These are phyloP conservation scores for Delphinapterus leucas DNA, from an alignment of 2,113 vertebrate species.

Conservation along the genomic window DNA sequence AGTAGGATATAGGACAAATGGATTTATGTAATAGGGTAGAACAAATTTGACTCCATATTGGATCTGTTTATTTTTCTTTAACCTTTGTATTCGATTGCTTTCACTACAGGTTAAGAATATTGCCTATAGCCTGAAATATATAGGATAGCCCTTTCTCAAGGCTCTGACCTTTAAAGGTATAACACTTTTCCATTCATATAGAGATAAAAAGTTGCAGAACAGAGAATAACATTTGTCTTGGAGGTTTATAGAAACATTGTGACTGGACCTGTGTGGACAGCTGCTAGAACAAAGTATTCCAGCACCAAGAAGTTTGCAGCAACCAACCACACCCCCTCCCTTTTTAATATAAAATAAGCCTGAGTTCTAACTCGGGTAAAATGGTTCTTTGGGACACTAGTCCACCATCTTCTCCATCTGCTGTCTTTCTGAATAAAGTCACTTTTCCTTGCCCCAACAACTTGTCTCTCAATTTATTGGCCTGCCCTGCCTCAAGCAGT, in stretches of 20 bases:
- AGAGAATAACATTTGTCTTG: not conserved
- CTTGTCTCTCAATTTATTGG: not conserved
- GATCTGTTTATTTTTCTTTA: not conserved
- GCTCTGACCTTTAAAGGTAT: not conserved
- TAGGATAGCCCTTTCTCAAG: not conserved
- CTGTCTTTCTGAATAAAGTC: not conserved
- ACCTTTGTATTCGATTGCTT: not conserved
- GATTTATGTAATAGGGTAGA: not conserved
- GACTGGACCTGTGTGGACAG: not conserved
- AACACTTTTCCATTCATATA: not conserved
- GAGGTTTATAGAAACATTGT: not conserved
- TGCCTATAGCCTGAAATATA: not conserved
- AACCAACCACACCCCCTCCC: not conserved
- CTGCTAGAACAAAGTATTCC: not conserved
- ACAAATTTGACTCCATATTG: not conserved
- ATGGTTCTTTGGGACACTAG: not conserved
- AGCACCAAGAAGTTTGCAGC: not conserved
- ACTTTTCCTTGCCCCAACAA: not conserved
- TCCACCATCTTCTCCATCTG: not conserved
- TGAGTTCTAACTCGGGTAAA: not conserved
- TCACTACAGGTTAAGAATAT: not conserved
- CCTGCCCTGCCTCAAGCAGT: not conserved
- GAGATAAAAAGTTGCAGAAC: not conserved
- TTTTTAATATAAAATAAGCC: not conserved
- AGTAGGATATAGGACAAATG: not conserved